Evolutionary conservation across 2,797 vertebrate genomes (phyloP), one percentile per base, ranked within the genome.

Genomic region (Hippocampus kuda): DNA sequence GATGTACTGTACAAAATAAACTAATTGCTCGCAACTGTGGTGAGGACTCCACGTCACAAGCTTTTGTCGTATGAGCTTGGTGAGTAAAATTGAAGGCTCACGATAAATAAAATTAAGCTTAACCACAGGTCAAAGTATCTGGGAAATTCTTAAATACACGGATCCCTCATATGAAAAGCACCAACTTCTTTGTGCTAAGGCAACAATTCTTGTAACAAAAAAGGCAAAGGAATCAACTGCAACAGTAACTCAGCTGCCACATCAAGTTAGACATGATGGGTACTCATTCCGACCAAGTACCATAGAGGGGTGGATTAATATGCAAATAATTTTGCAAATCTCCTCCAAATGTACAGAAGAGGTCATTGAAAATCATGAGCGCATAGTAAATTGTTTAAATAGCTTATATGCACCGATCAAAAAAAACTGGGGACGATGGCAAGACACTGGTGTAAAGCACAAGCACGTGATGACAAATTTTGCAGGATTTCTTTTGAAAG

Each of bases 1-100:
- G 26, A 56, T 56, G 20, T n/a, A 84, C 77, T 84, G 75, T 81
- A 85, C 85, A 86, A 59, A 57, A 67, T 38, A 78, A 84, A 82
- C 49, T 7, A 68, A 79, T 59, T 72, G 27, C 12, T 27, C 61
- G 76, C 64, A n/a, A 41, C 71, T 73, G 66, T 74, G 42, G 41
- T 6, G 38, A 24, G 57, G 72, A 68, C 65, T 79, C 51, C 65
- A 66, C 67, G 27, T 54, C 63, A 34, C 65, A 65, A 65, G 20
- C 22, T 62, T 34, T 15, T 27, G 24, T 57, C 10, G 2, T 11
- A 22, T 34, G n/a, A 64, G 22, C 12, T 64, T 24, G n/a, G 38
- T 44, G 41, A 2, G 41, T n/a, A 16, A 44, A 75, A 69, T 24
- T 62, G 65, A 75, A 74, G 72, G 72, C 79, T 57, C 68, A 73